These are phyloP conservation scores for Lates japonicus DNA, from an alignment of 2,797 vertebrate genomes.

Conservation along the genomic window DNA sequence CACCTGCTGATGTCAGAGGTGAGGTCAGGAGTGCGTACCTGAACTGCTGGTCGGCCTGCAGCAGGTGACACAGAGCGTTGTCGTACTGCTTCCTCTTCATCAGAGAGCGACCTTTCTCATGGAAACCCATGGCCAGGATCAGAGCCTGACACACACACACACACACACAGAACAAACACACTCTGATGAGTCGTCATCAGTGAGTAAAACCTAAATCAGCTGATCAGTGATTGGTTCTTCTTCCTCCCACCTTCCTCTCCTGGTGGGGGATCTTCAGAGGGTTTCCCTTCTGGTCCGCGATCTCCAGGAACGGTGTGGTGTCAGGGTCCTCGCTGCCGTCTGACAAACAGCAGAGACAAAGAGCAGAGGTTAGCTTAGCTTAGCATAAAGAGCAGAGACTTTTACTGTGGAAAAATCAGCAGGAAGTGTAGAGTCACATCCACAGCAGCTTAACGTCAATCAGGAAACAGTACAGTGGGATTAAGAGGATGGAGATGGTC, in stretches of 20 bases:
- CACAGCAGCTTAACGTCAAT: too few species aligned
- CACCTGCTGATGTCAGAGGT: not conserved
- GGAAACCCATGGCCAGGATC: conserved; percentile 95
- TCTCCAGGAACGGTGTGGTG: conserved; percentile 91
- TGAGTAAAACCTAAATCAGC: not conserved
- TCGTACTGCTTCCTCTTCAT: conserved; percentile 95
- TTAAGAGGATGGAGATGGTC: too few species aligned
- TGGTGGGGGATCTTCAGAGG: conserved; percentile 89
- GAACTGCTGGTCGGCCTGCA: conserved; percentile 95
- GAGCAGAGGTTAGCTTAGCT: not conserved
- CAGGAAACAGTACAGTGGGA: too few species aligned
- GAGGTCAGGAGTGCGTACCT: conserved; percentile 81
- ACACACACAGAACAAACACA: conserved; percentile 9
- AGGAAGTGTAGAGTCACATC: too few species aligned
- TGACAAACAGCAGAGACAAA: conserved; percentile 61
- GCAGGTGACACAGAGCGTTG: conserved; percentile 90
- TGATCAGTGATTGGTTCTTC: too few species aligned
- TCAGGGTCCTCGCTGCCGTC: conserved; percentile 90
- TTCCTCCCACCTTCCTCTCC: conserved; percentile 89
- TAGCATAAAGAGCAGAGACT: too few species aligned
- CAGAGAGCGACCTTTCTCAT: conserved; percentile 95
- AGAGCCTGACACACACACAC: conserved; percentile 86
- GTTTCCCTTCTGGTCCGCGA: conserved; percentile 96
- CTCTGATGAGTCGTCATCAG: not conserved
- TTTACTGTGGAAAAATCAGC: too few species aligned